Evolutionary conservation across 1,140 invertebrate species (phyloP).

Genomic region (Meloidogyne floridensis): DNA sequence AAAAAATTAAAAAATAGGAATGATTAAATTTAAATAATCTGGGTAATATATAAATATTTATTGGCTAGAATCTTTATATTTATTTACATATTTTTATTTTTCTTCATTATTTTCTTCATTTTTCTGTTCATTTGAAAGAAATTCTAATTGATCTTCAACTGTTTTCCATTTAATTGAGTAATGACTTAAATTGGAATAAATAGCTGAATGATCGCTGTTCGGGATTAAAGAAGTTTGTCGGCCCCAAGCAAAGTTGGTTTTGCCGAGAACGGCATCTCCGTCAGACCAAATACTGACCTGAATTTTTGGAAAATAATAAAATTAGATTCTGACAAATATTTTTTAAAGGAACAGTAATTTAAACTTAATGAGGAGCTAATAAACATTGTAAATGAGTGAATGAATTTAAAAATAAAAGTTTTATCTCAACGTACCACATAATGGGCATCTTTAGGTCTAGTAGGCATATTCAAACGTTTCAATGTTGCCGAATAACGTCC

Average conservation of each 20-base stretch:
- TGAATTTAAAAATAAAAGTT: no score
- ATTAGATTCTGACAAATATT: no score
- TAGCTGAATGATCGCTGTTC: constrained; percentile 6
- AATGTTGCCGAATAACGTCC: not conserved
- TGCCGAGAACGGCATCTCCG: constrained; percentile 14
- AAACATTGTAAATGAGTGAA: no score
- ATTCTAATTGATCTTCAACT: constrained; percentile 12
- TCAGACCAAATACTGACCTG: constrained; percentile 24
- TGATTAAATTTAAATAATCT: not conserved
- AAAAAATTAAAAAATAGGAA: constrained; percentile 3
- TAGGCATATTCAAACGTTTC: constrained; percentile 4
- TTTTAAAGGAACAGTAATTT: no score
- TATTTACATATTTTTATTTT: not conserved
- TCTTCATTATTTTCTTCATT: not conserved
- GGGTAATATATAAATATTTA: not conserved
- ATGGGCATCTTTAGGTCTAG: constrained; percentile 18
- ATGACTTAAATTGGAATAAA: not conserved
- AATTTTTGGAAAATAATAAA: no score
- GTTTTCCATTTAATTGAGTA: constrained; percentile 26
- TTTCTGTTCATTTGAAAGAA: constrained; percentile 8
- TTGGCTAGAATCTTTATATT: not conserved
- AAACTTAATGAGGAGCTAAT: no score
- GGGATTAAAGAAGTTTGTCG: constrained; percentile 22
- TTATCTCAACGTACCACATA: constrained; percentile 1
- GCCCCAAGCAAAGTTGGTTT: constrained; percentile 25